Percentiles rank a stretch among this genome's conserved stretches.
phyloP scores from a whole-genome alignment of 1,140 invertebrate species.

The Archivesica marissinica region DNA sequence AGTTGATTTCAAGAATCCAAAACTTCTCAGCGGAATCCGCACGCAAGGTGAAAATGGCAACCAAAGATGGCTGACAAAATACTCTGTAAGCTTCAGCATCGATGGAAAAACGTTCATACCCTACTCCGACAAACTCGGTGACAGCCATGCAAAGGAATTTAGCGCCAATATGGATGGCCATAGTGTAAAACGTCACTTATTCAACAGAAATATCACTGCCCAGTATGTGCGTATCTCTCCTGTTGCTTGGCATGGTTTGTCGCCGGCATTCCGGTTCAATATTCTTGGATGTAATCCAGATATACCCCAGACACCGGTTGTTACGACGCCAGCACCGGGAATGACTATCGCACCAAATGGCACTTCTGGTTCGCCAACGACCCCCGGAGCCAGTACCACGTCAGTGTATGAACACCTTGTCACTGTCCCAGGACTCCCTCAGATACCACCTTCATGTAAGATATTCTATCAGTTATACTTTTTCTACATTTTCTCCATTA shows the following conservation, averaged over 20 bases:
- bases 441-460: conserved; percentile 46
- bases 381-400: background rate
- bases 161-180: conserved; percentile 61
- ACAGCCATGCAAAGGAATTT: conserved; percentile 59
- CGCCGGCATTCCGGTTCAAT: conserved; percentile 67
- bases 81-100: conserved; percentile 77
- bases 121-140: conserved; percentile 63
- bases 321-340: conserved; percentile 8
- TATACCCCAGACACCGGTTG: background rate
- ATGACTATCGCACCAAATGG: background rate
- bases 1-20: conserved; percentile 80
- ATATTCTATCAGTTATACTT: background rate
- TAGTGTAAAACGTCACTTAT: conserved; percentile 53
- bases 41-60: conserved; percentile 68
- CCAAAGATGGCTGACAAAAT: conserved; percentile 78
- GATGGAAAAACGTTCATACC: conserved; percentile 73
- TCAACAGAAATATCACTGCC: conserved; percentile 70
- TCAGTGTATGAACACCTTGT: background rate
- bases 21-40: conserved; percentile 78
- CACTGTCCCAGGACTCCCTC: conserved; percentile 15
- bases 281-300: conserved; percentile 68
- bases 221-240: conserved; percentile 68
- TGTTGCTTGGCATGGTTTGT: conserved; percentile 19
- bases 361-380: conserved; percentile 17
- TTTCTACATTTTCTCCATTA: too few species aligned